These are phyloP conservation scores for Orthosia gothica DNA, from an alignment of 2,888 invertebrate species.

Conservation along the genomic window DNA sequence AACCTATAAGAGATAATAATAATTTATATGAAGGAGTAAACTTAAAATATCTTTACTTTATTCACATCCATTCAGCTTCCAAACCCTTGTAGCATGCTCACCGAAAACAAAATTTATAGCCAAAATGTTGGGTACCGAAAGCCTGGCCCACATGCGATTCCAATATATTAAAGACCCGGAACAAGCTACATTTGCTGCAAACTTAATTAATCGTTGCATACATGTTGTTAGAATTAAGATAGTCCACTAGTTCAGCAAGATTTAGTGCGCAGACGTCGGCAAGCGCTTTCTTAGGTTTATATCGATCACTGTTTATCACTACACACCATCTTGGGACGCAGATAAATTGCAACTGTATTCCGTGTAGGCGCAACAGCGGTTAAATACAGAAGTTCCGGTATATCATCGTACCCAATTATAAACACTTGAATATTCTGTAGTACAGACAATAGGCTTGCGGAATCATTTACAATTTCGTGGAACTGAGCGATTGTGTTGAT, in stretches of 20 bases:
- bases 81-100: neutral
- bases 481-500: too few relatives aligned
- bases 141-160: neutral
- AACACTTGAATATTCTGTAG: neutral
- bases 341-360: slow-evolving; percentile 57
- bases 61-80: neutral
- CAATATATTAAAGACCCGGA: neutral
- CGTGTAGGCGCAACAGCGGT: slow-evolving; percentile 25
- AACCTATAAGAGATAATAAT: too few relatives aligned
- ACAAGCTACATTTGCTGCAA: neutral
- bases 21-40: neutral
- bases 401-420: neutral
- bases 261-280: slow-evolving; percentile 25
- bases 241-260: neutral
- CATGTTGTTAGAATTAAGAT: slow-evolving; percentile 24
- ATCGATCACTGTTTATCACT: slow-evolving; percentile 53
- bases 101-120: neutral
- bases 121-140: slow-evolving; percentile 2
- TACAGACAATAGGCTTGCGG: neutral
- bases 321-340: slow-evolving; percentile 37
- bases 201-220: slow-evolving; percentile 16
- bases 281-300: slow-evolving; percentile 27
- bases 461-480: neutral
- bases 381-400: slow-evolving; percentile 21
- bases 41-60: slow-evolving; percentile 3